A percentile compares a stretch with the other conserved stretches of the same genome.
phyloP scores from a whole-genome alignment of 2,797 vertebrate genomes.

The Hydrophis major region DNA sequence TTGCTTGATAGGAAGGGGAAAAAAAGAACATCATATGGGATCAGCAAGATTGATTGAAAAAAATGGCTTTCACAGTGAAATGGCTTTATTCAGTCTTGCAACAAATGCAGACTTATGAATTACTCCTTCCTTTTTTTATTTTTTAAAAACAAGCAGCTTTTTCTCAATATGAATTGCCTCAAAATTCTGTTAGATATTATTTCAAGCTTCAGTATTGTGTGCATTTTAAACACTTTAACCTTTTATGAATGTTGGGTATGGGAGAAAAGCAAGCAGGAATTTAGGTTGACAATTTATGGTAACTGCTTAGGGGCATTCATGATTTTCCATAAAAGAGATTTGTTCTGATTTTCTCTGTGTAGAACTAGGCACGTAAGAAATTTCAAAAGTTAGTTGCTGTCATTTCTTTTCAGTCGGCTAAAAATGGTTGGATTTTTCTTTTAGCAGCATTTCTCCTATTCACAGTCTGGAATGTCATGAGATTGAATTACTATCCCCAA shows the following conservation, averaged over 20 bases:
- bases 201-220: background rate
- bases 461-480: background rate
- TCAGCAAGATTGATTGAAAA: background rate
- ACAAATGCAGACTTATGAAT: background rate
- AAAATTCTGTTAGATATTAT: background rate
- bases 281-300: background rate
- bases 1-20: background rate
- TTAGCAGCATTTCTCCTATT: background rate
- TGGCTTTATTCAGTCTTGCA: background rate
- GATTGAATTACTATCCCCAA: background rate
- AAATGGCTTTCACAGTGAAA: background rate
- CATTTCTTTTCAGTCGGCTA: background rate
- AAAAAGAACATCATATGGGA: background rate
- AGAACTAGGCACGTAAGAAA: background rate
- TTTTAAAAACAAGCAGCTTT: background rate
- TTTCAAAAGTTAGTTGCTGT: background rate
- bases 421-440: background rate
- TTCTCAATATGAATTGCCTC: background rate
- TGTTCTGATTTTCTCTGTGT: background rate
- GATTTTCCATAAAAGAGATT: background rate
- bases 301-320: conserved; percentile 13
- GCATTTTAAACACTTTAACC: background rate
- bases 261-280: background rate
- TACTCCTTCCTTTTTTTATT: background rate
- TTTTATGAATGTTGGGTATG: background rate